Percentiles rank a stretch among this genome's conserved stretches.
Evolutionary conservation across 2,888 invertebrate genomes (phyloP).

Genomic region (Plebejus argus): DNA sequence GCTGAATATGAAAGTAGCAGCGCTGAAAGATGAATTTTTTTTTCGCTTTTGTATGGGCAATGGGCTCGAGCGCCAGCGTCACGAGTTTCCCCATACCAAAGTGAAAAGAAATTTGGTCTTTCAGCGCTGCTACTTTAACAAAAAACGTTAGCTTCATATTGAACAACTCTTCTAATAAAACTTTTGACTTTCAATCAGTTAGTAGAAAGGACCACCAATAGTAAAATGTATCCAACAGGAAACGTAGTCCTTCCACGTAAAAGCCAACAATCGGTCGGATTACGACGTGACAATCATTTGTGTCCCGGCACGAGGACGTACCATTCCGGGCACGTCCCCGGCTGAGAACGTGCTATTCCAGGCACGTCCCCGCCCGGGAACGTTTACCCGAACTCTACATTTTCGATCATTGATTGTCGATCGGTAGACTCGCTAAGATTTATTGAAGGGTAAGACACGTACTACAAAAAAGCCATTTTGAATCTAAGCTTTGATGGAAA

Average conservation of each 20-base stretch:
- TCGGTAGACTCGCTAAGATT: conserved; percentile 3
- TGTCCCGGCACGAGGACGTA: conserved; percentile 49
- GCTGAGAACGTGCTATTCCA: conserved; percentile 39
- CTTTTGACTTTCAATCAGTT: not conserved
- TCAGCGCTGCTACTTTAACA: too few relatives aligned
- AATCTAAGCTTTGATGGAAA: too few relatives aligned
- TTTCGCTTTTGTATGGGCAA: too few relatives aligned
- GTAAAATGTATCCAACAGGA: conserved; percentile 8
- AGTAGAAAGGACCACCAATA: not conserved
- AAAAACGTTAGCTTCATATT: too few relatives aligned
- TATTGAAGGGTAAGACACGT: not conserved
- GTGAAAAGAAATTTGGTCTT: too few relatives aligned
- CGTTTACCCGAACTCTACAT: conserved; percentile 47
- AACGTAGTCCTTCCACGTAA: conserved; percentile 38
- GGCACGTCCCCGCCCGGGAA: conserved; percentile 48
- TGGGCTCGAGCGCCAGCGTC: too few relatives aligned
- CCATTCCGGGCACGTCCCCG: conserved; percentile 42
- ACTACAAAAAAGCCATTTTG: not conserved
- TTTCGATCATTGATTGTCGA: conserved; percentile 39
- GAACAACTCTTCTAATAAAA: not conserved
- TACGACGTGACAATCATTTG: conserved; percentile 49
- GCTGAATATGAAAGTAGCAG: too few relatives aligned
- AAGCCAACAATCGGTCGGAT: conserved; percentile 45
- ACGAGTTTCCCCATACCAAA: too few relatives aligned
- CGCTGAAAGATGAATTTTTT: too few relatives aligned